Conservation (phyloP, 2,888 invertebrate genomes). For the Caenorhabditis zanzibari region DNA sequence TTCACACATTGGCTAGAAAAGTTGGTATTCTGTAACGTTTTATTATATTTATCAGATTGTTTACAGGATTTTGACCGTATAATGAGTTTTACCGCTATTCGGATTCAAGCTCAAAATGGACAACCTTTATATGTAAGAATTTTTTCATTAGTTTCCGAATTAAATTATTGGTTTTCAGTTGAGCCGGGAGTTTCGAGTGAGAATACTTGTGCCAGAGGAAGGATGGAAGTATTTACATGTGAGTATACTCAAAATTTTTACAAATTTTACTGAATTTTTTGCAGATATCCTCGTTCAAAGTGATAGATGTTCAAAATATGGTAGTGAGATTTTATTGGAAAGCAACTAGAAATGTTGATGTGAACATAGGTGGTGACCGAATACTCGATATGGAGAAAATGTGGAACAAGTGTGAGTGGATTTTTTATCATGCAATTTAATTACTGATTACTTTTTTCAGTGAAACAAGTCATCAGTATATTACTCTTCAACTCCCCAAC, state of each 20-base stretch:
- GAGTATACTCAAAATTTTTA: neutral
- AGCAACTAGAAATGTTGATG: too few species aligned
- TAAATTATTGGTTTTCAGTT: constrained; percentile 4
- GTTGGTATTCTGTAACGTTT: neutral
- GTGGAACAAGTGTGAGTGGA: too few species aligned
- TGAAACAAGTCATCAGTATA: too few species aligned
- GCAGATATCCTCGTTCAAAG: neutral
- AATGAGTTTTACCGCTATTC: neutral
- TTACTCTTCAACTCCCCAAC: too few species aligned
- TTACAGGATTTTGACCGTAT: constrained; percentile 10
- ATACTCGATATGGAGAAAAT: too few species aligned
- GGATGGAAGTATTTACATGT: neutral
- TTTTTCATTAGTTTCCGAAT: neutral
- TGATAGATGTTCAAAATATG: neutral
- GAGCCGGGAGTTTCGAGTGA: neutral
- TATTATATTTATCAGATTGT: neutral
- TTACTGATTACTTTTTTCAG: too few species aligned
- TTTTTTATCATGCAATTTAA: too few species aligned
- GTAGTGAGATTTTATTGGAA: neutral
- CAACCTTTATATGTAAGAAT: neutral
- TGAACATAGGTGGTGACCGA: too few species aligned
- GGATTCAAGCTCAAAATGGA: too few species aligned
- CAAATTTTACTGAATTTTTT: neutral
- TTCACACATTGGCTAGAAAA: neutral
- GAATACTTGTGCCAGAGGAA: neutral